These are phyloP conservation scores for Micromussa lordhowensis DNA, from an alignment of 92 coral and sea anemone species.

Conservation along the genomic window DNA sequence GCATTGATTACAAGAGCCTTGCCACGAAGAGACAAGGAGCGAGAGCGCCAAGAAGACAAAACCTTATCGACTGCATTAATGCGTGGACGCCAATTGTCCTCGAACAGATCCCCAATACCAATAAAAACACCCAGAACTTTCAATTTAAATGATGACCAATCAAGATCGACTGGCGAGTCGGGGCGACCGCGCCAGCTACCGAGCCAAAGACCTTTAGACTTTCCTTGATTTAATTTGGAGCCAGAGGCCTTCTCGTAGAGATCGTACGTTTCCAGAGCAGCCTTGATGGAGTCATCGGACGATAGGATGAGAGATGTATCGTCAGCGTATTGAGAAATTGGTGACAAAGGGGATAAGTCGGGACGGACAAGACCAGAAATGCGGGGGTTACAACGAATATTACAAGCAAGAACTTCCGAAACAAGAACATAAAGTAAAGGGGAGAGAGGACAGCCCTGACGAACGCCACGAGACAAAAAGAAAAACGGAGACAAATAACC, in stretches of 20 bases:
- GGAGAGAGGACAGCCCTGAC: conserved; percentile 72
- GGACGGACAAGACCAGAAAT: conserved; percentile 44
- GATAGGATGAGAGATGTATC: conserved; percentile 49
- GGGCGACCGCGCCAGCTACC: conserved; percentile 59
- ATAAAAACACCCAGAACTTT: conserved; percentile 47
- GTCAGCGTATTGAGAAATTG: conserved; percentile 54
- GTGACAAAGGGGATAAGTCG: neutral
- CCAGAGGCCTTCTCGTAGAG: conserved; percentile 62
- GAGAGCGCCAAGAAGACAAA: conserved; percentile 34
- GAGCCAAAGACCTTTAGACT: conserved; percentile 54
- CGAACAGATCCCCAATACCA: conserved; percentile 14
- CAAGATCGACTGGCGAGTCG: conserved; percentile 21
- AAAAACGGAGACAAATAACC: conserved; percentile 51
- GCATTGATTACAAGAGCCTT: conserved; percentile 40
- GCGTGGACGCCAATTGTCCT: conserved; percentile 47
- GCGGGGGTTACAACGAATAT: conserved; percentile 33
- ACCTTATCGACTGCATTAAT: conserved; percentile 7
- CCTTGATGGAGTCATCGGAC: conserved; percentile 46
- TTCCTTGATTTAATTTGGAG: conserved; percentile 47
- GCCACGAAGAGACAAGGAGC: conserved; percentile 37
- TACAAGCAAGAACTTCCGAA: conserved; percentile 53
- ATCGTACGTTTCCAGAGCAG: conserved; percentile 26
- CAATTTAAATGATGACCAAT: conserved; percentile 43
- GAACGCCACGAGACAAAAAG: conserved; percentile 53
- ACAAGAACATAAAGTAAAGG: conserved; percentile 48